Evolutionary conservation across 2,888 invertebrate species (phyloP).

Genomic region (Acanthopleura granulata): DNA sequence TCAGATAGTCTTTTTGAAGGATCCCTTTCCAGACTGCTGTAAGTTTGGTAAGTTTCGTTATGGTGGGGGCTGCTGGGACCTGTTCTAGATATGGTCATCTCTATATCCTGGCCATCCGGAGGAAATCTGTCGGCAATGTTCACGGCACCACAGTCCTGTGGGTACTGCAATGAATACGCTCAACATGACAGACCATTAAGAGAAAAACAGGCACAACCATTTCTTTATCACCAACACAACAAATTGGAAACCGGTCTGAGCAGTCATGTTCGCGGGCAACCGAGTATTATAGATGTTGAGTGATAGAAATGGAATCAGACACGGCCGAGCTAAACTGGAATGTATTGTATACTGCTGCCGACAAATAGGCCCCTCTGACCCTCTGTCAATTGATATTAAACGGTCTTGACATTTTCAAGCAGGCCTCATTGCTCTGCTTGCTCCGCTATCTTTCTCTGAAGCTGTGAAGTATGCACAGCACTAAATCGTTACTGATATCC

Average conservation of each 20-base stretch:
- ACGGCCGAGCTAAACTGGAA: background rate
- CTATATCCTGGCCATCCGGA: constrained; percentile 13
- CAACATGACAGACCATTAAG: constrained; percentile 16
- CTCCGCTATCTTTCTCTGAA: background rate
- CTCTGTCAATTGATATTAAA: constrained; percentile 14
- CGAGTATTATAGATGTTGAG: background rate
- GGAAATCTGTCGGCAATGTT: constrained; percentile 18
- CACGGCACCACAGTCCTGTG: constrained; percentile 6
- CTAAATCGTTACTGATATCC: background rate
- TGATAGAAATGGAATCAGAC: constrained; percentile 7
- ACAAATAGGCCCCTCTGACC: constrained; percentile 11
- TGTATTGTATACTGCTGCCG: background rate
- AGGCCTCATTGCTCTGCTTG: constrained; percentile 1
- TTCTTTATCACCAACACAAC: background rate
- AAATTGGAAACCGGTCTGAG: background rate
- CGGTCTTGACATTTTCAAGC: constrained; percentile 11
- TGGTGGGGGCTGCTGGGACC: background rate
- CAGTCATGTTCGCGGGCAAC: background rate
- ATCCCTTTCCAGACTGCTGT: background rate
- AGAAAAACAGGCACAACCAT: background rate
- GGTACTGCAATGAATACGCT: constrained; percentile 19
- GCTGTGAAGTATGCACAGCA: background rate
- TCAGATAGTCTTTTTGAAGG: background rate
- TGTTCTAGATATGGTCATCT: background rate
- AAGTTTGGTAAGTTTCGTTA: background rate